Percentiles rank a stretch among this genome's conserved stretches.
These are phyloP conservation scores for Amazona vittata DNA, from an alignment of 2,113 vertebrate genomes.

Conservation along the genomic window DNA sequence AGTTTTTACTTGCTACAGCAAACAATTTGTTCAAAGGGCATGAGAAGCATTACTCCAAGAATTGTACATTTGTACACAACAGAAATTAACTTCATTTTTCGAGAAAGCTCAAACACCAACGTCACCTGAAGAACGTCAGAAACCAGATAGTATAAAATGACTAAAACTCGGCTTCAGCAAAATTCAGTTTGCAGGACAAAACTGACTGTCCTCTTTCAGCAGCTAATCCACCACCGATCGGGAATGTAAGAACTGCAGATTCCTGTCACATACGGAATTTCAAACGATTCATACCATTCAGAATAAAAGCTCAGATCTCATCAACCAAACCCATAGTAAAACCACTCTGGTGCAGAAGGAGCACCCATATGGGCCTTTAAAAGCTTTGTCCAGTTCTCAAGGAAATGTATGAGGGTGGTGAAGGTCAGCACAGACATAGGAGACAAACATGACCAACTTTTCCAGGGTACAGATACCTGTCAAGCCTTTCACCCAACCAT, in stretches of 20 bases:
- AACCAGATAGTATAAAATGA: neutral
- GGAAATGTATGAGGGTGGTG: neutral
- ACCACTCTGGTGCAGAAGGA: neutral
- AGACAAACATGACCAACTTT: neutral
- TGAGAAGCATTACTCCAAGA: neutral
- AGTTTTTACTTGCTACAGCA: neutral
- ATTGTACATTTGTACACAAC: neutral
- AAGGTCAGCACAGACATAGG: rapidly evolving
- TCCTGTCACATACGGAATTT: neutral
- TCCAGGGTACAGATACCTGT: neutral
- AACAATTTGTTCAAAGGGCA: neutral
- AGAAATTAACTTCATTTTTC: neutral
- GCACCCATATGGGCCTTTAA: neutral
- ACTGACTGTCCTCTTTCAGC: neutral
- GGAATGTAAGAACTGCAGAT: neutral
- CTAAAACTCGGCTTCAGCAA: neutral
- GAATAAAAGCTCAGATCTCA: neutral
- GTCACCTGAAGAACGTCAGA: neutral
- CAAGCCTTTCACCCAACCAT: neutral
- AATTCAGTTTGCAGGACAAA: neutral
- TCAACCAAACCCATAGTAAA: neutral
- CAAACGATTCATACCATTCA: neutral
- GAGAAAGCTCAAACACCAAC: neutral
- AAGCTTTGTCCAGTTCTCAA: neutral
- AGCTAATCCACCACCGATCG: neutral